phyloP scores from a whole-genome alignment of 2,888 invertebrate species.

The Lumbricus terrestris region DNA sequence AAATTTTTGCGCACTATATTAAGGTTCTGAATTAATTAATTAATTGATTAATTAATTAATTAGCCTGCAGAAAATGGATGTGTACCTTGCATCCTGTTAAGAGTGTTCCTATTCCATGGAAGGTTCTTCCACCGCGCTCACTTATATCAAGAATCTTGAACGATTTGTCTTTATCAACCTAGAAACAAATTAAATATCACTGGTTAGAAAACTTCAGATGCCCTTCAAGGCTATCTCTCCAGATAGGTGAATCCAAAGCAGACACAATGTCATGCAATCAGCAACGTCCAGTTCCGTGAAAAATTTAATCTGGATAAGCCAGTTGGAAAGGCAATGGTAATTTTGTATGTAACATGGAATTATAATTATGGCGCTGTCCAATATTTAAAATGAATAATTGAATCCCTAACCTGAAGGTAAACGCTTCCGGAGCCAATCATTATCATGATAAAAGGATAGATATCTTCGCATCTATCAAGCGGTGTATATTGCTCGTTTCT shows the following conservation, averaged over 20 bases:
- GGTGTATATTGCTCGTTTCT: neutral
- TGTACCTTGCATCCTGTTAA: neutral
- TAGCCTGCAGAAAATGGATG: too few species aligned
- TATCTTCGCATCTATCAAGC: neutral
- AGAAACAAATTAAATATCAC: neutral
- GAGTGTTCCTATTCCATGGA: neutral
- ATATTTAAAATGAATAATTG: neutral
- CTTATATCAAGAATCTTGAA: neutral
- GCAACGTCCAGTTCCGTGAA: too few species aligned
- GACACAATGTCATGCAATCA: too few species aligned
- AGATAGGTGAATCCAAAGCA: too few species aligned
- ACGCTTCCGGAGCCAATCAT: neutral
- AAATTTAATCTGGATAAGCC: too few species aligned
- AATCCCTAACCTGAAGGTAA: neutral
- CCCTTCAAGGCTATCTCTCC: too few species aligned
- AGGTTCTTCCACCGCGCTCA: neutral
- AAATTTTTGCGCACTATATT: too few species aligned
- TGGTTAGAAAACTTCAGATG: neutral
- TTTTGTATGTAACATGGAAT: too few species aligned
- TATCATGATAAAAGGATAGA: neutral
- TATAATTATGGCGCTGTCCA: too few species aligned
- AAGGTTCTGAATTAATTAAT: too few species aligned
- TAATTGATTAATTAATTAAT: too few species aligned
- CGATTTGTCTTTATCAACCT: neutral
- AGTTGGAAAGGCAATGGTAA: too few species aligned